Evolutionary conservation across 2,113 vertebrate genomes (phyloP).

Genomic region (Hucho hucho): DNA sequence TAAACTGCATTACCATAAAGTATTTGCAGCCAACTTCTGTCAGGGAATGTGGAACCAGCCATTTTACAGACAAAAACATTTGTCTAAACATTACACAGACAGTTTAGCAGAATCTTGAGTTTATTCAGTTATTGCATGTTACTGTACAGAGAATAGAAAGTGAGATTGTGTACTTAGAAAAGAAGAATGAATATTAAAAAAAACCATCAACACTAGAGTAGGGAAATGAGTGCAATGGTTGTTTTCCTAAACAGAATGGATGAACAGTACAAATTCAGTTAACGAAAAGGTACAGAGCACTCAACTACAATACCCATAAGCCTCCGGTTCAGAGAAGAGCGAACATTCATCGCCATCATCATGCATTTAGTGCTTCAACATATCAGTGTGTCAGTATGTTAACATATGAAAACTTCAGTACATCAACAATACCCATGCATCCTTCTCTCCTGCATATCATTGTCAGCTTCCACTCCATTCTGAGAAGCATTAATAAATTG

Average conservation of each 20-base stretch:
- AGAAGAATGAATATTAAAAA: slow-evolving; percentile 54
- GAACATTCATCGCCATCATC: not conserved
- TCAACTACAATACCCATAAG: not conserved
- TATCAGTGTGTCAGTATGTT: not conserved
- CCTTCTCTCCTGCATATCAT: slow-evolving; percentile 9
- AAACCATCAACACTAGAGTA: slow-evolving; percentile 57
- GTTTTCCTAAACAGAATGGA: slow-evolving; percentile 13
- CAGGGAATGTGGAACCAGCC: slow-evolving; percentile 18
- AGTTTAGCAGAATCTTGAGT: slow-evolving; percentile 59
- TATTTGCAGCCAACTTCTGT: not conserved
- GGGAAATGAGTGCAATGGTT: slow-evolving; percentile 21
- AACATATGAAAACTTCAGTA: slow-evolving; percentile 44
- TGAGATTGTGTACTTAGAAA: slow-evolving; percentile 74
- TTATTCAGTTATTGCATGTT: slow-evolving; percentile 92
- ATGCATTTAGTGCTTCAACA: not conserved
- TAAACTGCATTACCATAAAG: not conserved
- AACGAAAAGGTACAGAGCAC: slow-evolving; percentile 4
- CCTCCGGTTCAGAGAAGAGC: not conserved
- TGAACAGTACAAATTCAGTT: slow-evolving; percentile 45
- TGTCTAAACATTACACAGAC: not conserved
- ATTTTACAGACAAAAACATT: not conserved
- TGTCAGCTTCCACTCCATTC: slow-evolving; percentile 3
- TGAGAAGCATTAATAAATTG: slow-evolving; percentile 18
- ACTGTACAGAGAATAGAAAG: slow-evolving; percentile 89
- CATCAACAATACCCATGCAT: slow-evolving; percentile 6